These are phyloP conservation scores for Abscondita cerata DNA, from an alignment of 2,888 invertebrate genomes.

Conservation along the genomic window DNA sequence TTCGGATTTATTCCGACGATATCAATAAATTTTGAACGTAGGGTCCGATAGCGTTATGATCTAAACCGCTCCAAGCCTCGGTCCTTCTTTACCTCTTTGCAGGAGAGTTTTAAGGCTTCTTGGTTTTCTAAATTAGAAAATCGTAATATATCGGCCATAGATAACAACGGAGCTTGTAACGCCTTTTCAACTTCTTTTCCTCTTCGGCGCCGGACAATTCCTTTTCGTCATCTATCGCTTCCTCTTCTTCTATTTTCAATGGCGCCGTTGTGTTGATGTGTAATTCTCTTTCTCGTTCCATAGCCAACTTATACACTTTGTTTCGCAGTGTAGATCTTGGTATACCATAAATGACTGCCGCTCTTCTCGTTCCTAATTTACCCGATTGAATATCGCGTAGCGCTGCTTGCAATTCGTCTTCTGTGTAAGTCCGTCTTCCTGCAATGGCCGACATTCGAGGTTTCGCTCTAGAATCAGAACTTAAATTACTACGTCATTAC, in stretches of 20 bases:
- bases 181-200: conserved; percentile 67
- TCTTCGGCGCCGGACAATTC: conserved; percentile 66
- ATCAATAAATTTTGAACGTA: conserved; percentile 64
- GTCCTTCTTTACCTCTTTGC: conserved; percentile 59
- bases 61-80: conserved; percentile 58
- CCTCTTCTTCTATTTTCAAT: conserved; percentile 59
- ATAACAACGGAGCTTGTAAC: conserved; percentile 63
- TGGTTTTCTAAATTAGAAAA: conserved; percentile 62
- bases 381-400: conserved; percentile 93
- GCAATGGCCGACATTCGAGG: conserved; percentile 70
- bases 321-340: conserved; percentile 95
- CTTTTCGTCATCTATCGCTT: conserved; percentile 66
- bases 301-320: conserved; percentile 87
- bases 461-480: conserved; percentile 69
- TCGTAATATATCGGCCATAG: conserved; percentile 66
- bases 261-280: conserved; percentile 58
- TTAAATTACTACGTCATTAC: conserved; percentile 54
- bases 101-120: conserved; percentile 62
- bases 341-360: conserved; percentile 95
- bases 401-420: conserved; percentile 93
- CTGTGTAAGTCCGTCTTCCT: conserved; percentile 87
- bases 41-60: conserved; percentile 61
- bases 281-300: conserved; percentile 75
- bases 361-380: conserved; percentile 89
- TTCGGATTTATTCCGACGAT: conserved; percentile 53